A percentile compares a stretch with the other conserved stretches of the same genome.
phyloP scores from a whole-genome alignment of 2,797 vertebrate species.

The Hylomyscus alleni region DNA sequence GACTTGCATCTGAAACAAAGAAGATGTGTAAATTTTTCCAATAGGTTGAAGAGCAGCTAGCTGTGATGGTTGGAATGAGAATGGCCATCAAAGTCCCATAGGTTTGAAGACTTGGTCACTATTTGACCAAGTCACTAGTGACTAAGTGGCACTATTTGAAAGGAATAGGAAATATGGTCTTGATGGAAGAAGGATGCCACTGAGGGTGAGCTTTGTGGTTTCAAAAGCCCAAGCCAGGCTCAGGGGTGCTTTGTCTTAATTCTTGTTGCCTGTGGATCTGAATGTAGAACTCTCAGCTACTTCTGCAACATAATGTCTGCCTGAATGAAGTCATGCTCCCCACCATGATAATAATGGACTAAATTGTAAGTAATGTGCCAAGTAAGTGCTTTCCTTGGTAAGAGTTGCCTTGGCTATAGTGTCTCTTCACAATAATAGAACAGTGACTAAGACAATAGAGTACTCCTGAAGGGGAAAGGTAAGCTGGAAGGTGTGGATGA shows the following conservation, averaged over 20 bases:
- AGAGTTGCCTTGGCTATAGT: neutral
- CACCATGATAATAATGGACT: neutral
- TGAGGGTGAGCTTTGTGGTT: neutral
- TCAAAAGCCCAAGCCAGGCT: neutral
- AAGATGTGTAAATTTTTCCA: neutral
- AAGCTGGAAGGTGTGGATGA: neutral
- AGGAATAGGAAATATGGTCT: neutral
- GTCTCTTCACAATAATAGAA: neutral
- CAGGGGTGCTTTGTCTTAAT: neutral
- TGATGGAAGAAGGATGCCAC: neutral
- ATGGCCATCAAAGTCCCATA: neutral
- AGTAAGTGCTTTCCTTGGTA: neutral
- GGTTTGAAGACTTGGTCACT: neutral
- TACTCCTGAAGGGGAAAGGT: neutral
- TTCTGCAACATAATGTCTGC: neutral
- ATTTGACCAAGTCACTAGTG: too few relatives aligned
- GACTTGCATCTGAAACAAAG: neutral
- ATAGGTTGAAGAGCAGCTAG: neutral
- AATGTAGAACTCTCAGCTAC: neutral
- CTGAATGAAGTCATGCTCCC: neutral
- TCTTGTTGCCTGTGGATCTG: neutral
- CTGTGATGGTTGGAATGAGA: neutral
- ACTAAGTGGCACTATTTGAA: neutral
- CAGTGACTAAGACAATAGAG: neutral
- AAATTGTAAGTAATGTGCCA: neutral